These are phyloP conservation scores for Bergia puertoricense DNA, from an alignment of 92 coral and sea anemone genomes.

Conservation along the genomic window DNA sequence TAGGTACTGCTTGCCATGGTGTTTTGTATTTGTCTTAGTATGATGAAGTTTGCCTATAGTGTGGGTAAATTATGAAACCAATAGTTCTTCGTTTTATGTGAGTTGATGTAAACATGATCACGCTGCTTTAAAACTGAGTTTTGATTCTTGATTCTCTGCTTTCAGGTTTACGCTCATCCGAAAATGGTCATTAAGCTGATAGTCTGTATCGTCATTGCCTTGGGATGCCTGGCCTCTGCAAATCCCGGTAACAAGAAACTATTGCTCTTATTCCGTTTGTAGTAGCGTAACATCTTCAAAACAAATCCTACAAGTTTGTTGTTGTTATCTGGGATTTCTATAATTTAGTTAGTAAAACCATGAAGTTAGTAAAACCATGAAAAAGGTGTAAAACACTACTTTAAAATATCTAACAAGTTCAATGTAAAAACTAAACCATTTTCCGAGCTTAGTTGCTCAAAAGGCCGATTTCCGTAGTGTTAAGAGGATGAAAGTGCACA, in stretches of 20 bases:
- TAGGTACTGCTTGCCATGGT: not conserved
- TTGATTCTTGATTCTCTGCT: not conserved
- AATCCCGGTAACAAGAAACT: slow-evolving; percentile 23
- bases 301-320: not conserved
- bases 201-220: not conserved
- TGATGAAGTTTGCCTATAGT: not conserved
- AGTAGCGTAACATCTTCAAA: not conserved
- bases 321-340: too few species aligned
- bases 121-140: too few species aligned
- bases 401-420: too few species aligned
- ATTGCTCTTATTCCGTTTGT: not conserved
- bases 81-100: not conserved
- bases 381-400: too few species aligned
- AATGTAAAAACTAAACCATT: too few species aligned
- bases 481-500: too few species aligned
- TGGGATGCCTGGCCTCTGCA: slow-evolving; percentile 31
- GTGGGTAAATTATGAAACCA: not conserved
- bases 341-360: too few species aligned
- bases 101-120: not conserved
- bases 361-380: too few species aligned
- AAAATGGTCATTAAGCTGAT: not conserved
- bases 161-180: not conserved
- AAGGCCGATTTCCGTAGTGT: too few species aligned
- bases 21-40: too few species aligned
- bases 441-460: too few species aligned